Evolutionary conservation across 2,888 invertebrate species (phyloP), one percentile per base, ranked within the genome.

Genomic region (Lasioglossum vierecki): DNA sequence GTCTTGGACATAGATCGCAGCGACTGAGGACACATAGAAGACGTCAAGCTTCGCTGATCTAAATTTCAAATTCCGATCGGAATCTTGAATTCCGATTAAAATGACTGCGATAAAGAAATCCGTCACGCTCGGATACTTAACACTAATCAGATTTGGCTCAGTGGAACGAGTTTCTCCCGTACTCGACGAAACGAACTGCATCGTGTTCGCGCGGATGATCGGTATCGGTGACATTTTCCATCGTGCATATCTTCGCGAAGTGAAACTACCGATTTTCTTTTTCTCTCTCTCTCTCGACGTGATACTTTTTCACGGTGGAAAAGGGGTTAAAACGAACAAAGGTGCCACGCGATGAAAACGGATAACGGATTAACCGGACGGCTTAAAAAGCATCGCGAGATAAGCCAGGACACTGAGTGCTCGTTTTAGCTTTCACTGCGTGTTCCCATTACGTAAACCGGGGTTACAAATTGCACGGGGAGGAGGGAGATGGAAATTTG

Each of bases 361-460:
- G 77, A 84, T 84, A 83, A 63, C 60, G 66, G 18, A 60, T 60
- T 30, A 22, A 22, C n/a, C 71, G 57, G 46, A 26, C 39, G 35
- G 22, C 66, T 49, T 76, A 71, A 66, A 75, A 49, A 68, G 11
- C 46, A 18, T 8, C 35, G 66, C n/a, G 66, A 83, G 73, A 86
- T 77, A 82, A 80, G 75, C 63, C n/a, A 9, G 44, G 60, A 60
- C 53, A 63, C 39, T 11, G 60, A 15, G 60, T 44, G 44, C 60
- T 70, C 63, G 70, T 73, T 71, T 72, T 60, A 82, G 76, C 86
- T 86, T 86, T 86, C 86, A 86, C 86, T 80, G 53, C 8, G 60
- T 30, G 53, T 53, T n/a, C 68, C 6, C 41, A 75, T 85, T 85
- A 76, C 71, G 68, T 81, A 81, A 85, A 81, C 57, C 68, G 9